These are phyloP conservation scores for Bursaphelenchus okinawaensis DNA, from an alignment of 2,888 invertebrate species.

Conservation along the genomic window DNA sequence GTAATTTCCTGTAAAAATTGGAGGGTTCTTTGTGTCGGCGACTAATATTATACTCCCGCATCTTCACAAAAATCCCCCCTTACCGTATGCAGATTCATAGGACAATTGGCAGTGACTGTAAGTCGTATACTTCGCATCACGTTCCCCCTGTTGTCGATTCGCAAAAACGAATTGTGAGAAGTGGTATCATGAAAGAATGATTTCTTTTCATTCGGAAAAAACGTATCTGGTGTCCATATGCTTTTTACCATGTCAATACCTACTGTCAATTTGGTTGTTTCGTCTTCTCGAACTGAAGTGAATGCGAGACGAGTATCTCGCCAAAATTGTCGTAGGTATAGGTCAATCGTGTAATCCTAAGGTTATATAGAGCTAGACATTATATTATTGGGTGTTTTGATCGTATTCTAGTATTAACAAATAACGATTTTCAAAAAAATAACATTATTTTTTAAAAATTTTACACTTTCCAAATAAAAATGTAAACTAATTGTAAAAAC, in stretches of 20 bases:
- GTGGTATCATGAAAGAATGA: conserved; percentile 57
- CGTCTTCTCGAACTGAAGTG: conserved; percentile 20
- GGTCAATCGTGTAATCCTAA: conserved; percentile 57
- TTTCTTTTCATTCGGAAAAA: conserved; percentile 57
- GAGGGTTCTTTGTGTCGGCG: too few relatives aligned
- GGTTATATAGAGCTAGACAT: too few relatives aligned
- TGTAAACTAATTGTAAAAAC: too few relatives aligned
- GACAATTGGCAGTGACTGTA: conserved; percentile 57
- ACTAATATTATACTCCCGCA: neutral
- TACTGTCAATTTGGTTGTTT: conserved; percentile 30
- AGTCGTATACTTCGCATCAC: conserved; percentile 53
- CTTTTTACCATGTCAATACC: conserved; percentile 57
- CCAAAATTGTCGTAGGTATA: conserved; percentile 57
- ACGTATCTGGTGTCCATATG: conserved; percentile 57
- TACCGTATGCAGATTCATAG: conserved; percentile 55
- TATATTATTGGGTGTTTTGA: too few relatives aligned
- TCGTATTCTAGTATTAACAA: too few relatives aligned
- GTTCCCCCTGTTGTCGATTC: conserved; percentile 56
- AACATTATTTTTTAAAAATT: neutral
- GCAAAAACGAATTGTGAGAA: conserved; percentile 55
- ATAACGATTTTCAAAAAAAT: conserved; percentile 5
- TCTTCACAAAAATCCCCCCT: neutral
- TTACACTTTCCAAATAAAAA: too few relatives aligned
- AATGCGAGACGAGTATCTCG: conserved; percentile 51
- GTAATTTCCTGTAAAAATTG: too few relatives aligned